Evolutionary conservation across 2,888 invertebrate genomes (phyloP), one percentile per base, ranked within the genome.

Genomic region (Aleiodes leptofemur): DNA sequence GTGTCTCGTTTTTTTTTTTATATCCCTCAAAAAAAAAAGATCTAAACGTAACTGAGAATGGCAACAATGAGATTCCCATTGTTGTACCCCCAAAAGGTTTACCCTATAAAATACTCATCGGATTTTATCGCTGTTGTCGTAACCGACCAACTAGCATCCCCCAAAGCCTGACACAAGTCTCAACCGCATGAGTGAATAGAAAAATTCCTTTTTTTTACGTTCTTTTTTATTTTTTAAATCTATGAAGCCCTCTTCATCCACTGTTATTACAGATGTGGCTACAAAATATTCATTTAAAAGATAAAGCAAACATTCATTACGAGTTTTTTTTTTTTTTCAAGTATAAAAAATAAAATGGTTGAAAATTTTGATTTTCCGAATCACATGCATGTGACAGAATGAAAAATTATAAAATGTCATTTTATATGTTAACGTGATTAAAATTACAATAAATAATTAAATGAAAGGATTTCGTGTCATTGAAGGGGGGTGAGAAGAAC

Each of bases 91-190:
- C 76, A 70, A 34, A 55, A 78, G 79, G 53, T 76, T 23, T 80
- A 82, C 86, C 88, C 88, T 83, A 89, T 89, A 88, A 89, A 89
- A 88, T 89, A 86, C 89, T 89, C 89, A 87, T 89, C 88, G 88
- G 81, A 82, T 86, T 88, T 89, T 88, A 88, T 88, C 87, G 87
- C 84, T 87, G 87, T 87, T 88, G 86, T 87, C 85, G 76, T 83
- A 85, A 82, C 81, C 83, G 81, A 81, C 86, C 88, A 86, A 89
- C 86, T 77, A 73, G 74, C 77, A 78, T 69, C 69, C 66, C 73
- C 77, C 76, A 69, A 77, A 77, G 74, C 69, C 68, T 59, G 76
- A 80, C 81, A 81, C 82, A 82, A 82, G 84, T 76, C 82, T 83
- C 83, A 85, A 83, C 86, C 85, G 87, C 85, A 88, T 85, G 85